These are phyloP conservation scores for Odontamblyopus rebecca DNA, from an alignment of 2,797 vertebrate species.

Conservation along the genomic window DNA sequence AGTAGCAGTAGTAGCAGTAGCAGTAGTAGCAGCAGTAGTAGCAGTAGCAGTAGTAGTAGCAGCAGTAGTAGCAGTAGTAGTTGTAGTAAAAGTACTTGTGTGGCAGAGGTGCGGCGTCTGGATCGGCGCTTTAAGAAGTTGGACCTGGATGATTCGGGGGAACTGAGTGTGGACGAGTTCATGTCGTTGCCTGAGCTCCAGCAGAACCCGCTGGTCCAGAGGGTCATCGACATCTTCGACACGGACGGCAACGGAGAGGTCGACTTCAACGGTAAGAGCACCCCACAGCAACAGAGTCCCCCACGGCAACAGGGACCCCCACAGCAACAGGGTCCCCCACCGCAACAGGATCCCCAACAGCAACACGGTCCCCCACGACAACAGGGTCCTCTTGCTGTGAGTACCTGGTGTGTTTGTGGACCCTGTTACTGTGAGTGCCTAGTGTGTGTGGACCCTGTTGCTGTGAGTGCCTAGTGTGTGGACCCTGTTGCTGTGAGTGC, in stretches of 20 bases:
- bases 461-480: too few relatives aligned
- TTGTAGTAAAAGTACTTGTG: neutral
- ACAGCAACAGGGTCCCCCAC: too few relatives aligned
- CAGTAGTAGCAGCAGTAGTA: too few relatives aligned
- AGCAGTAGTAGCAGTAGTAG: neutral
- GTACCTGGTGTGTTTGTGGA: too few relatives aligned
- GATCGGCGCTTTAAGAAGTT: slow-evolving; percentile 96
- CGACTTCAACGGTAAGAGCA: slow-evolving; percentile 87
- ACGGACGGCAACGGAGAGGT: slow-evolving; percentile 93
- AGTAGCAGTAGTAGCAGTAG: neutral
- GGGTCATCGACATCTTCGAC: slow-evolving; percentile 96
- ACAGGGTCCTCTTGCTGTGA: too few relatives aligned
- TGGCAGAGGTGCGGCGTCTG: slow-evolving; percentile 68
- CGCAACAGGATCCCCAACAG: too few relatives aligned
- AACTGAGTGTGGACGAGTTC: slow-evolving; percentile 93
- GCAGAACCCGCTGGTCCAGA: slow-evolving; percentile 92
- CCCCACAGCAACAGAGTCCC: too few relatives aligned
- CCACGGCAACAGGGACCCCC: too few relatives aligned
- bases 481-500: too few relatives aligned
- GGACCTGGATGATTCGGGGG: slow-evolving; percentile 94
- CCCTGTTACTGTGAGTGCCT: too few relatives aligned
- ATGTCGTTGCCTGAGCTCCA: slow-evolving; percentile 94
- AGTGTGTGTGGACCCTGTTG: too few relatives aligned
- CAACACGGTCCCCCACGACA: too few relatives aligned
- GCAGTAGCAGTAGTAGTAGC: neutral